phyloP scores from a whole-genome alignment of 2,888 invertebrate genomes.

The Hypsopygia costalis region DNA sequence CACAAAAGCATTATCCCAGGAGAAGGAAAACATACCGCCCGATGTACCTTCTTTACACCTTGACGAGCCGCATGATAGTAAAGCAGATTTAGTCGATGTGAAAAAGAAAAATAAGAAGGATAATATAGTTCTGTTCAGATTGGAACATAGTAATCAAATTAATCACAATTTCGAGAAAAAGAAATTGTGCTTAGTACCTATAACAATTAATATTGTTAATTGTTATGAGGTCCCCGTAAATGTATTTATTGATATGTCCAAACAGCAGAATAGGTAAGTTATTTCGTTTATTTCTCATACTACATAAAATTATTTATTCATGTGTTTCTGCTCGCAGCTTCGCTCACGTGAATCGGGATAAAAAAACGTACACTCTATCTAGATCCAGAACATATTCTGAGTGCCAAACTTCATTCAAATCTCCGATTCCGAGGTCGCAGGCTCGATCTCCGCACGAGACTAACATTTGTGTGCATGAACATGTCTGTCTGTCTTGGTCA shows the following conservation, averaged over 20 bases:
- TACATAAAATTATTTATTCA: too few species aligned
- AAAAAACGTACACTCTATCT: too few species aligned
- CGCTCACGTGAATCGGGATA: too few species aligned
- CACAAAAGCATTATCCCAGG: constrained; percentile 74
- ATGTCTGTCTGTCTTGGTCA: too few species aligned
- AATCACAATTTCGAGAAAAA: constrained; percentile 82
- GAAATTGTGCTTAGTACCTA: constrained; percentile 84
- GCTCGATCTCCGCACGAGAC: too few species aligned
- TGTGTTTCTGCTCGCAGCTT: too few species aligned
- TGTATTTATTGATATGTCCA: constrained; percentile 82
- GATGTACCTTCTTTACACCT: constrained; percentile 60
- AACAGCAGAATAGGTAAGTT: constrained; percentile 77
- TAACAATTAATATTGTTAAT: constrained; percentile 84
- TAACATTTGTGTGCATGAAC: too few species aligned
- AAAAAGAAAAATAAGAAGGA: constrained; percentile 58
- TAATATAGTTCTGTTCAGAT: constrained; percentile 78
- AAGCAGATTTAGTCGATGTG: constrained; percentile 34
- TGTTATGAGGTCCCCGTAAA: constrained; percentile 80
- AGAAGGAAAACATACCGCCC: constrained; percentile 38
- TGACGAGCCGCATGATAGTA: constrained; percentile 43
- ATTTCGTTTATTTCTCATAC: constrained; percentile 1
- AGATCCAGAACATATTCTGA: too few species aligned
- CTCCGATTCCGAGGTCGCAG: too few species aligned
- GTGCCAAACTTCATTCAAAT: too few species aligned
- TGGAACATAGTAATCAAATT: constrained; percentile 80